Base-by-base conservation (phyloP, 2,797 vertebrate genomes). In the Siniperca scherzeri region DNA sequence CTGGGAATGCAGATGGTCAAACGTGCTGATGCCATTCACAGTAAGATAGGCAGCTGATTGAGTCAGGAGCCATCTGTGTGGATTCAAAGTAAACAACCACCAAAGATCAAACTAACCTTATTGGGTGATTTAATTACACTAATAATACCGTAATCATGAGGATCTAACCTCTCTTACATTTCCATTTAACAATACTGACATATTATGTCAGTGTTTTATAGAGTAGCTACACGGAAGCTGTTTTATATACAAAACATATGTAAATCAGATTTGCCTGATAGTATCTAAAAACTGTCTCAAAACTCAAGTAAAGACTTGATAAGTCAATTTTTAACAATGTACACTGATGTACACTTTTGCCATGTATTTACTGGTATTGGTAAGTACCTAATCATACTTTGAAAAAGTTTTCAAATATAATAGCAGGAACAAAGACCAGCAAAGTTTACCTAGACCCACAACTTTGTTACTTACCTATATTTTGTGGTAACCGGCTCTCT, bases 381-480 rank as follows among this genome's bases (percentile, higher is more conserved):
- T 21, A 36, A 9, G 1, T 14, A 33, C 1, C 1, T 14, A 16
- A 33, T 55, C 21, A 55, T 40, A 22, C 1, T n/a, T 6, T 6
- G 4, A 52, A 3, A 7, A n/a, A 1, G 0, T 36, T n/a, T 27
- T 48, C 3, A 30, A 30, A 30, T 69, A 7, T 53, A 53, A 1
- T n/a, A 46, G 16, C 5, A 40, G 17, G 10, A 19, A 52, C 2
- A 73, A 40, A 68, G n/a, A 40, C 19, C 4, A 38, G 6, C 2
- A 48, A 74, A 7, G 19, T 22, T 69, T 19, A 44, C n/a, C 11
- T 71, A 16, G 16, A 79, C 0, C 36, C 25, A 44, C 8, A 36
- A 14, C 2, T 60, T 59, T 80, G n/a, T 73, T 52, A 81, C 96
- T 95, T 95, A 98, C 98, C 96, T 96, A 64, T 85, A 84, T 66